Evolutionary conservation across 2,797 vertebrate genomes (phyloP).

Genomic region (Thunnus albacares): DNA sequence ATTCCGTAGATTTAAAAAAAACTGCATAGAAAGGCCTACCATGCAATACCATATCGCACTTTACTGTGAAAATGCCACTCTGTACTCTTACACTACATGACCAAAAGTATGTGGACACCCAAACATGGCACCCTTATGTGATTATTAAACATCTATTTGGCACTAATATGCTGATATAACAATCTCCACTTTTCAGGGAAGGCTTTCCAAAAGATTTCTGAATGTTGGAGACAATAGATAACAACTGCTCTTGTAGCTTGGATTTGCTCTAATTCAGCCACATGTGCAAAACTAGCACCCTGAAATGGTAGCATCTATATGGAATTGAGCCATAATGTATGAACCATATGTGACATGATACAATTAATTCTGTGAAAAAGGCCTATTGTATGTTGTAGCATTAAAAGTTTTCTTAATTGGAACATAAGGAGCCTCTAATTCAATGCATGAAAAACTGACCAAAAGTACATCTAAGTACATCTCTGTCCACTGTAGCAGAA

Average conservation of each 20-base stretch:
- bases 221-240: neutral
- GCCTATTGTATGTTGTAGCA: neutral
- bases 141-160: neutral
- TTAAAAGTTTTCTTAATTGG: neutral
- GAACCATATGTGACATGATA: neutral
- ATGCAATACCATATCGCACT: neutral
- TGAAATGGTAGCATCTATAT: neutral
- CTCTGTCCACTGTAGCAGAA: neutral
- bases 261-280: constrained; percentile 6
- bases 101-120: neutral
- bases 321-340: neutral
- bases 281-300: neutral
- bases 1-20: neutral
- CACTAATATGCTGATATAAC: neutral
- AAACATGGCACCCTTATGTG: neutral
- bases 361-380: neutral
- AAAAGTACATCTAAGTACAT: neutral
- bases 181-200: neutral
- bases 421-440: neutral
- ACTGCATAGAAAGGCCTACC: neutral
- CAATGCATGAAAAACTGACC: neutral
- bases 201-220: neutral
- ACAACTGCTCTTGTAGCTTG: neutral
- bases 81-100: neutral
- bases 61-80: neutral